A percentile compares a stretch with the other conserved stretches of the same genome.
phyloP scores from a whole-genome alignment of 2,888 invertebrate species.

The Microchrysa polita region DNA sequence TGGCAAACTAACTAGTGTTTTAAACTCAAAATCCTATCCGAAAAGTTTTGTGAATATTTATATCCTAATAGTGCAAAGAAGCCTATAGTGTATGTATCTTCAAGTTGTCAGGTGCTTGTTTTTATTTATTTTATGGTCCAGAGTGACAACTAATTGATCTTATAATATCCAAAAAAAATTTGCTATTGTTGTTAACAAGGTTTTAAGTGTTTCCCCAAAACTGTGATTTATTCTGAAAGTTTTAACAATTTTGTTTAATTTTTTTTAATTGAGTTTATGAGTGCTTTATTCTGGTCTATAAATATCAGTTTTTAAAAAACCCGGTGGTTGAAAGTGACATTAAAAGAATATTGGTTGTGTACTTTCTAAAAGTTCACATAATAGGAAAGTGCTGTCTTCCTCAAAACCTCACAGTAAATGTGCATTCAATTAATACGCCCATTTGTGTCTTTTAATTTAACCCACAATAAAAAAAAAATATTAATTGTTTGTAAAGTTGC shows the following conservation, averaged over 20 bases:
- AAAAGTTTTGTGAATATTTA: conserved; percentile 28
- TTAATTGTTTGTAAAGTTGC: too few relatives aligned
- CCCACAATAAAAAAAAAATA: too few relatives aligned
- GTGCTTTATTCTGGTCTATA: neutral
- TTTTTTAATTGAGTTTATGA: neutral
- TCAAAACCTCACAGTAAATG: too few relatives aligned
- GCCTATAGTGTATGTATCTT: neutral
- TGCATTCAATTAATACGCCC: too few relatives aligned
- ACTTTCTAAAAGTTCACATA: too few relatives aligned
- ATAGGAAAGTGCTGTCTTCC: too few relatives aligned
- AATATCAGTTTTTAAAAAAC: too few relatives aligned
- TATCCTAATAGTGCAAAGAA: conserved; percentile 12
- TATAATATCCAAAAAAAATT: neutral
- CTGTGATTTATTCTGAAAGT: neutral
- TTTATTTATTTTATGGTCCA: conserved; percentile 23
- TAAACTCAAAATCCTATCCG: neutral
- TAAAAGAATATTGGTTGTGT: too few relatives aligned
- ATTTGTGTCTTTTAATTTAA: too few relatives aligned
- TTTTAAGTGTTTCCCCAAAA: too few relatives aligned
- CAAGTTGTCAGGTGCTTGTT: conserved; percentile 42
- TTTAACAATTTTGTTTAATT: conserved; percentile 21
- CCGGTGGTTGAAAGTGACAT: too few relatives aligned
- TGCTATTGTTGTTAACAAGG: conserved; percentile 41
- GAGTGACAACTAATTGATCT: neutral
- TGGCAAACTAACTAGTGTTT: conserved; percentile 31